phyloP scores from a whole-genome alignment of 2,797 vertebrate species.

The Diglossa cyanea region DNA sequence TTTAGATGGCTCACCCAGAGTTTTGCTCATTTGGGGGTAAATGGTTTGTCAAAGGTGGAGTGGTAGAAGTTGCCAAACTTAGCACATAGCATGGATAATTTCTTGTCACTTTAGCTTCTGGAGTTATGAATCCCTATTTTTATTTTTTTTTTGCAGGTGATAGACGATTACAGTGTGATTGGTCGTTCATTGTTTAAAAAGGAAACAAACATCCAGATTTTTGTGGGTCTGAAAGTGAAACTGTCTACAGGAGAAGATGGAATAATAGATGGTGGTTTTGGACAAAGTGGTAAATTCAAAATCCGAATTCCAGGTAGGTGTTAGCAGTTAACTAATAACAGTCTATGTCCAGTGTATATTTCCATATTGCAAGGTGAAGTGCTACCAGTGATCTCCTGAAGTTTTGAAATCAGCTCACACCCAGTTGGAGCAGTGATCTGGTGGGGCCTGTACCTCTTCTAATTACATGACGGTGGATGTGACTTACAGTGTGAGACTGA shows the following conservation, averaged over 20 bases:
- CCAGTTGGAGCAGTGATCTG: background rate
- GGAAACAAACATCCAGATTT: slow-evolving; percentile 97
- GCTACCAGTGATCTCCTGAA: background rate
- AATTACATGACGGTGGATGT: background rate
- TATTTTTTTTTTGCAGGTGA: slow-evolving; percentile 77
- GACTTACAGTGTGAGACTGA: background rate
- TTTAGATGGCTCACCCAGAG: background rate
- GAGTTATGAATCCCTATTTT: background rate
- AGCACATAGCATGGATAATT: background rate
- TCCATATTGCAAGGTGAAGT: background rate
- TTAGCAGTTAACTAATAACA: background rate
- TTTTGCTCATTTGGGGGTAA: background rate
- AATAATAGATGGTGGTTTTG: slow-evolving; percentile 93
- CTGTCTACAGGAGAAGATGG: slow-evolving; percentile 91
- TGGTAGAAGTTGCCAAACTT: background rate
- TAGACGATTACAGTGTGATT: slow-evolving; percentile 91
- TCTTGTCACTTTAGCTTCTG: background rate
- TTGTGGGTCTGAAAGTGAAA: slow-evolving; percentile 90
- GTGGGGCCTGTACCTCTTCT: background rate
- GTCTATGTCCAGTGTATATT: background rate
- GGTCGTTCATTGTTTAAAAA: slow-evolving; percentile 96
- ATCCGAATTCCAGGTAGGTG: slow-evolving; percentile 87
- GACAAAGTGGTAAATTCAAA: slow-evolving; percentile 98
- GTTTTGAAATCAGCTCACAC: background rate
- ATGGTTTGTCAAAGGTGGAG: background rate